These are phyloP conservation scores for Rhinogobio ventralis DNA, from an alignment of 2,797 vertebrate species.

Conservation along the genomic window DNA sequence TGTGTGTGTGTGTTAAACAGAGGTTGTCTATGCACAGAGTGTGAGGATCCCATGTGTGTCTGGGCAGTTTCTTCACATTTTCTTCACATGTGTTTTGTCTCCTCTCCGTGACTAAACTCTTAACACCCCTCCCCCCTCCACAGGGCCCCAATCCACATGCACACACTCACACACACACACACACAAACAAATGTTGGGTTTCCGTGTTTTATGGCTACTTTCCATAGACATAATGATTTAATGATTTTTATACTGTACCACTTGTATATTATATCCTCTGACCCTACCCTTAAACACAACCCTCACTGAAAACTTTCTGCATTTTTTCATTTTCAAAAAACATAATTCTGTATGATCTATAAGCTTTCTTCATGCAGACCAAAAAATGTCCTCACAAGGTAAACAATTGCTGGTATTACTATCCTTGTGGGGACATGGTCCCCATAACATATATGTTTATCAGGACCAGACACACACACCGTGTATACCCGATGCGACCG, in stretches of 20 bases:
- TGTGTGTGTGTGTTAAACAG: constrained; percentile 31
- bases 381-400: background rate
- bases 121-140: constrained; percentile 44
- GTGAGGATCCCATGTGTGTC: constrained; percentile 38
- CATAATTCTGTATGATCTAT: background rate
- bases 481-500: too few relatives aligned
- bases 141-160: constrained; percentile 25
- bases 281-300: too few relatives aligned
- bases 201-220: background rate
- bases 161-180: constrained; percentile 20
- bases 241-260: background rate
- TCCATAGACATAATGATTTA: background rate
- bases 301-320: too few relatives aligned
- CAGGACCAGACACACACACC: background rate
- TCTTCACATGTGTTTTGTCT: constrained; percentile 37
- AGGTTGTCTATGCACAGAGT: constrained; percentile 23
- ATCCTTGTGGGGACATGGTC: too few relatives aligned
- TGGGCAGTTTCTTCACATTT: constrained; percentile 39
- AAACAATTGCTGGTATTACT: background rate
- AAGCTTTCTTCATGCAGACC: background rate
- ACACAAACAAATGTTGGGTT: background rate
- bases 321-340: too few relatives aligned
- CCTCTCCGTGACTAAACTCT: constrained; percentile 66
- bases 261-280: too few relatives aligned
- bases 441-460: background rate